Conservation (phyloP, 1,140 invertebrate species). For the Halictus rubicundus region DNA sequence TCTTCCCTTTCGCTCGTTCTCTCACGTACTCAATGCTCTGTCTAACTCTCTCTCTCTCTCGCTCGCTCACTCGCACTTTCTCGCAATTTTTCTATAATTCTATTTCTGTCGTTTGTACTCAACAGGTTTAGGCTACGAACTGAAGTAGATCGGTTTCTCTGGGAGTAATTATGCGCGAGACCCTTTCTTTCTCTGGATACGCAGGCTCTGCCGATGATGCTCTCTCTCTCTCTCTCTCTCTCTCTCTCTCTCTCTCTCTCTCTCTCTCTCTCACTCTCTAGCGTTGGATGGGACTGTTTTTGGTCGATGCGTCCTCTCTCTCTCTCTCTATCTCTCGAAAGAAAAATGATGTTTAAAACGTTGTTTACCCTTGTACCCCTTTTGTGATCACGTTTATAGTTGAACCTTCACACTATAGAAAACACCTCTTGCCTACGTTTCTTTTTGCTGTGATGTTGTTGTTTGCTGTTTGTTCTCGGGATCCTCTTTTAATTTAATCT, state of each 20-base stretch:
- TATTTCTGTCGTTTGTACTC: slow-evolving; percentile 75
- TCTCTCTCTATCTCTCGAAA: neutral
- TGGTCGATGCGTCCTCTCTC: slow-evolving; percentile 13
- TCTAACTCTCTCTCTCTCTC: slow-evolving; percentile 15
- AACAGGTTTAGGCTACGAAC: slow-evolving; percentile 81
- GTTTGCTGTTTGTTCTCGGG: neutral
- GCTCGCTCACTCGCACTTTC: slow-evolving; percentile 4
- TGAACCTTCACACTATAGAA: slow-evolving; percentile 36
- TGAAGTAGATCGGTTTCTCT: slow-evolving; percentile 79
- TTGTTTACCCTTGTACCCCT: neutral
- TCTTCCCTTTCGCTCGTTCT: neutral
- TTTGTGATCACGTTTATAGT: slow-evolving; percentile 20
- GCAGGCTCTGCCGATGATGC: slow-evolving; percentile 14
- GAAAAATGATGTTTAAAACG: slow-evolving; percentile 13
- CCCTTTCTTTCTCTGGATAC: slow-evolving; percentile 33
- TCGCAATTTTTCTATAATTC: slow-evolving; percentile 52
- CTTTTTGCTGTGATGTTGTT: neutral
- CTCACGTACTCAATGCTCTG: neutral
- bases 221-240: neutral
- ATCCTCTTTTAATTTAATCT: neutral
- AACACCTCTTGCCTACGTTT: slow-evolving; percentile 7
- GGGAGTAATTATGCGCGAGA: slow-evolving; percentile 57
- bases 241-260: too few relatives aligned
- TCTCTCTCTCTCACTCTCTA: slow-evolving; percentile 23
- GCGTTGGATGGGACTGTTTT: slow-evolving; percentile 41